phyloP scores from a whole-genome alignment of 2,888 invertebrate species.

The Tenthredo scrophulariae region DNA sequence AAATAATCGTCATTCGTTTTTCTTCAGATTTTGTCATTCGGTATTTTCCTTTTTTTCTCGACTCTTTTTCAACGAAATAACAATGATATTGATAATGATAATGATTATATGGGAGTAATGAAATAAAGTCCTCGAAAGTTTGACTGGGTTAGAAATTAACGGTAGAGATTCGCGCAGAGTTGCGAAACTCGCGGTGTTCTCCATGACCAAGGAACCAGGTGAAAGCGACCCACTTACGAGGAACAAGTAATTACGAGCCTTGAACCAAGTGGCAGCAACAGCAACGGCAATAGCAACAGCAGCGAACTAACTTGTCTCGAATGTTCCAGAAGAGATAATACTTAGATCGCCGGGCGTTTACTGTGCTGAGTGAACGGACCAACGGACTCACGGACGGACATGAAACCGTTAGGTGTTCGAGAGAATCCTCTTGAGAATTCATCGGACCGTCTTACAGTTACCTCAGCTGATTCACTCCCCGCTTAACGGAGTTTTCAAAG shows the following conservation, averaged over 20 bases:
- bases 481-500: constrained; percentile 31
- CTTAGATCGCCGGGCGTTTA: neutral
- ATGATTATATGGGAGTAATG: neutral
- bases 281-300: constrained; percentile 1
- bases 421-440: constrained; percentile 50
- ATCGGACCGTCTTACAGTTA: constrained; percentile 50
- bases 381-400: constrained; percentile 11
- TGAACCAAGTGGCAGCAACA: constrained; percentile 22
- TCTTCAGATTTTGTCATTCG: neutral
- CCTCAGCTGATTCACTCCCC: constrained; percentile 46
- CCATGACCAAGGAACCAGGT: constrained; percentile 45
- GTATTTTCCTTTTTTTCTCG: neutral
- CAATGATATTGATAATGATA: neutral
- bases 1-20: neutral
- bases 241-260: constrained; percentile 50
- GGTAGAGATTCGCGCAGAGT: constrained; percentile 27
- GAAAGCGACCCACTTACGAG: constrained; percentile 52
- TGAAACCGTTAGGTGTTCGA: constrained; percentile 48
- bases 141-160: neutral
- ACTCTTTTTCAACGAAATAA: neutral
- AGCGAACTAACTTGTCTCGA: constrained; percentile 31
- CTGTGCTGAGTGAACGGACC: neutral
- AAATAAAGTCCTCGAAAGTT: neutral
- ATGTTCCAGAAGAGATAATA: constrained; percentile 21
- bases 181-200: constrained; percentile 36